phyloP scores from a whole-genome alignment of 2,113 vertebrate genomes.

The Heterochromis multidens region DNA sequence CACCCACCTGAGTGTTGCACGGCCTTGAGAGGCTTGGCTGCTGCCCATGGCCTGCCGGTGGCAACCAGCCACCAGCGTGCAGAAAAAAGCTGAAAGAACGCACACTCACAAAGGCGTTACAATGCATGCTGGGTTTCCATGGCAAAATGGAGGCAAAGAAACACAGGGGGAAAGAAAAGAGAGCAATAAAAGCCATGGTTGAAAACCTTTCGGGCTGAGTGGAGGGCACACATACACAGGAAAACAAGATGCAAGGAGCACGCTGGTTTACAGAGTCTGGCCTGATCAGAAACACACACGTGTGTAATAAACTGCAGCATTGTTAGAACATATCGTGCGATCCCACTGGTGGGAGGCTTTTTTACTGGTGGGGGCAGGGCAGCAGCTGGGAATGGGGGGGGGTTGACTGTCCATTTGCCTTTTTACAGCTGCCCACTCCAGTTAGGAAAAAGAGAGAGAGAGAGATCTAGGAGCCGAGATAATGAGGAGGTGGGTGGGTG shows the following conservation, averaged over 20 bases:
- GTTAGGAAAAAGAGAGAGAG: slow-evolving; percentile 20
- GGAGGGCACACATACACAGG: slow-evolving; percentile 3
- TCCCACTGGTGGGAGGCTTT: slow-evolving; percentile 32
- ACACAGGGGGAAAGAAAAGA: slow-evolving; percentile 14
- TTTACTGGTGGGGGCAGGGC: slow-evolving; percentile 57
- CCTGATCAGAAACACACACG: slow-evolving; percentile 37
- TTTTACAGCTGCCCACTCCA: slow-evolving; percentile 54
- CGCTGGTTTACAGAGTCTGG: slow-evolving; percentile 22
- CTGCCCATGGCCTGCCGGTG: slow-evolving; percentile 45
- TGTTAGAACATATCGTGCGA: slow-evolving; percentile 33
- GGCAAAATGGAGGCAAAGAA: slow-evolving; percentile 59
- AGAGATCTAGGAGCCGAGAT: slow-evolving; percentile 22
- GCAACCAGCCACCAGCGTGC: slow-evolving; percentile 56
- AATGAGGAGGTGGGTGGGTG: not conserved
- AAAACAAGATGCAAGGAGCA: slow-evolving; percentile 23
- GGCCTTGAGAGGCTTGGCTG: slow-evolving; percentile 39
- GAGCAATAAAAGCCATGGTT: slow-evolving; percentile 55
- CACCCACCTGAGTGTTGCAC: slow-evolving; percentile 57
- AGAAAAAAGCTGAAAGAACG: slow-evolving; percentile 43
- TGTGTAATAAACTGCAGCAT: slow-evolving; percentile 12
- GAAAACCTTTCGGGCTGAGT: slow-evolving; percentile 24
- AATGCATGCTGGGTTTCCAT: slow-evolving; percentile 75
- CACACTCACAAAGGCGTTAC: slow-evolving; percentile 66
- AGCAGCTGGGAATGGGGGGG: not conserved
- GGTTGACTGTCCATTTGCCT: slow-evolving; percentile 55